Evolutionary conservation across 1,140 invertebrate species (phyloP), one percentile per base, ranked within the genome.

Genomic region (Aphis gossypii): DNA sequence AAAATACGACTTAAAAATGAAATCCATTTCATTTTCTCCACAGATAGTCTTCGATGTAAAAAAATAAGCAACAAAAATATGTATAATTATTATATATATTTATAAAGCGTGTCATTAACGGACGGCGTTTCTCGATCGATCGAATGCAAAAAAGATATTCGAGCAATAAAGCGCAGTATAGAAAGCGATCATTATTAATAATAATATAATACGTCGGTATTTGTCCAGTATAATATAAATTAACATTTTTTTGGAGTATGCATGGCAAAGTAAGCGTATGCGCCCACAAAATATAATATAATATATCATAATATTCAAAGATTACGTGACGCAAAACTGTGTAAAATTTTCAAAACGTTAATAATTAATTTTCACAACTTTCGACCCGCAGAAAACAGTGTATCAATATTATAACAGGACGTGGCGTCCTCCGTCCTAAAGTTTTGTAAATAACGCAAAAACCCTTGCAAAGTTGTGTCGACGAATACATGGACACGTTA

Each of bases 351-450:
- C 11, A 35, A 76, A 76, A 76, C n/a, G 60, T 76, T n/a, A 35
- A 76, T 76, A 76, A 76, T 76, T 76, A 76, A 76, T 76, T 76
- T 76, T 76, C 60, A 30, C n/a, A 76, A 76, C 60, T 76, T 76
- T 76, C 14, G 30, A 76, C 30, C 30, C 60, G 4, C 60, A 76
- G 60, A 76, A n/a, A 68, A 76, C 30, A 5, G 30, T 35, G 60
- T 76, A 76, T n/a, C 30, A 76, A 76, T 76, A 76, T 76, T 76
- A 18, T 76, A n/a, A 76, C 30, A 76, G 60, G 60, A 35, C 14
- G 60, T n/a, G 14, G 60, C 60, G 60, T n/a, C 8, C 1, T 76
- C n/a, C 14, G 60, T n/a, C n/a, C 60, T 76, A 76, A 76, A 76
- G 30, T 76, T 76, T 76, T 30, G 60, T 76, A 76, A 76, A 76